phyloP scores from a whole-genome alignment of 64 coral and sea anemone genomes.

The Dendrophyllia cribrosa region DNA sequence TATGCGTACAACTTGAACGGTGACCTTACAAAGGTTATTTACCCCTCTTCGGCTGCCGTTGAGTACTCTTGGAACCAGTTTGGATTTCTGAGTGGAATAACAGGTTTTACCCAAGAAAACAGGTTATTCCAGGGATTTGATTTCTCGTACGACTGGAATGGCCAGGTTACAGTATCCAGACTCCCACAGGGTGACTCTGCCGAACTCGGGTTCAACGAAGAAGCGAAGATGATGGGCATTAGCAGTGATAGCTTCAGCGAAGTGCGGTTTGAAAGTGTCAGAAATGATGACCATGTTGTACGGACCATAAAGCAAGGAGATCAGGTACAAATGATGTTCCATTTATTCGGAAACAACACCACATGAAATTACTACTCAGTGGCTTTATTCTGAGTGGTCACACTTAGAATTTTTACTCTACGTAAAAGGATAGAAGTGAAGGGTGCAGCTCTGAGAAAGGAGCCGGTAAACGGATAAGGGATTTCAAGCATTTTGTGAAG shows the following conservation, averaged over 20 bases:
- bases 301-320: slow-evolving; percentile 27
- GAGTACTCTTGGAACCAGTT: slow-evolving; percentile 68
- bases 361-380: too few species aligned
- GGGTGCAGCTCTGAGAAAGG: too few species aligned
- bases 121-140: slow-evolving; percentile 27
- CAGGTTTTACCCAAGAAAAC: slow-evolving; percentile 56
- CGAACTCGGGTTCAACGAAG: slow-evolving; percentile 10
- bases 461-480: too few species aligned
- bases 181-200: slow-evolving; percentile 29
- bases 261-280: slow-evolving; percentile 8
- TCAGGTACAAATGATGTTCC: not conserved
- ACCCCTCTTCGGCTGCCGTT: slow-evolving; percentile 47
- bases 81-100: slow-evolving; percentile 52
- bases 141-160: slow-evolving; percentile 81
- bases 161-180: slow-evolving; percentile 49
- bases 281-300: slow-evolving; percentile 1
- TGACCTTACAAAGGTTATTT: slow-evolving; percentile 79
- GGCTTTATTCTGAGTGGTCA: too few species aligned
- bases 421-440: too few species aligned
- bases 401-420: too few species aligned
- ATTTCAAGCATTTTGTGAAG: too few species aligned
- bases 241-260: not conserved
- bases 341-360: too few species aligned
- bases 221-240: slow-evolving; percentile 26
- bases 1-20: slow-evolving; percentile 61